phyloP scores from a whole-genome alignment of 2,888 invertebrate species.

The Teleogryllus oceanicus region DNA sequence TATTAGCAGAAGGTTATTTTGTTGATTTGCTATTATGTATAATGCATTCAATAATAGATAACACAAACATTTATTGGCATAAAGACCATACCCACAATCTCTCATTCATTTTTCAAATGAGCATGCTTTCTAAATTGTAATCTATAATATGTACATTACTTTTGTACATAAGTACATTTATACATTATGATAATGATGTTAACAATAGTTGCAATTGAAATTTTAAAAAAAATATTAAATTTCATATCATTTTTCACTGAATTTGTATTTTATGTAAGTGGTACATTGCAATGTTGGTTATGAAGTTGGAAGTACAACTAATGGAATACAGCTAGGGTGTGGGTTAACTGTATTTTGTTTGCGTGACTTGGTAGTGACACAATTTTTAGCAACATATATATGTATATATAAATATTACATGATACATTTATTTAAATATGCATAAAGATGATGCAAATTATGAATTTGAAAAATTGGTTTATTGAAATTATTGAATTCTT shows the following conservation, averaged over 20 bases:
- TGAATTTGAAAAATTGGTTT: neutral
- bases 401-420: neutral
- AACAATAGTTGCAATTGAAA: neutral
- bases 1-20: too few relatives aligned
- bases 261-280: neutral
- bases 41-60: too few relatives aligned
- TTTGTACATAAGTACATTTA: constrained; percentile 34
- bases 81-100: neutral
- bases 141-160: constrained; percentile 18
- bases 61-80: neutral
- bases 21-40: too few relatives aligned
- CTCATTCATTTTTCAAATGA: neutral
- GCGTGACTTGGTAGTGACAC: neutral
- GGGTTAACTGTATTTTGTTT: neutral
- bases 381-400: neutral
- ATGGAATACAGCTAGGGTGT: neutral
- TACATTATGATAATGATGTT: constrained; percentile 23
- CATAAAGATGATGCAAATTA: neutral
- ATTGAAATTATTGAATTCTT: neutral
- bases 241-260: neutral
- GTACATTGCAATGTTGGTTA: neutral
- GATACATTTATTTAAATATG: neutral
- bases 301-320: neutral
- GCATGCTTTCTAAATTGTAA: neutral
- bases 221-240: neutral